phyloP scores from a whole-genome alignment of 2,797 vertebrate species.

The Urophycis tenuis region DNA sequence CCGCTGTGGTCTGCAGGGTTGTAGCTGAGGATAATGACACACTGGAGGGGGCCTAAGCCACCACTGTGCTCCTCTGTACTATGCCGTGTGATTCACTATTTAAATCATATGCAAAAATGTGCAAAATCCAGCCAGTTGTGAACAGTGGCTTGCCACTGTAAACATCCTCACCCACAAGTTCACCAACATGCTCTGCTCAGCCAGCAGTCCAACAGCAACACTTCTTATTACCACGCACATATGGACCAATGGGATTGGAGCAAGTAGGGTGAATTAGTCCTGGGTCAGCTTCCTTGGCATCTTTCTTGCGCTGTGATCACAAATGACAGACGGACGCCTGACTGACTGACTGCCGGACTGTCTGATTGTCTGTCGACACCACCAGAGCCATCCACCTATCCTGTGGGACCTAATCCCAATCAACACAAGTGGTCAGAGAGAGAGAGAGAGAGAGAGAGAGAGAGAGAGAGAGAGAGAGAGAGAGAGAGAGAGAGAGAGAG shows the following conservation, averaged over 20 bases:
- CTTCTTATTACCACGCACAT: constrained; percentile 78
- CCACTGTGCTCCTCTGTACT: constrained; percentile 23
- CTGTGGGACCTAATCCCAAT: constrained; percentile 53
- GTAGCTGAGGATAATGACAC: not conserved
- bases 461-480: not conserved
- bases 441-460: constrained; percentile 9
- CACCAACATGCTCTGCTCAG: constrained; percentile 56
- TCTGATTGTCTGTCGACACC: constrained; percentile 66
- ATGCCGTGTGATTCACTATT: constrained; percentile 48
- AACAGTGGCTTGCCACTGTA: constrained; percentile 65
- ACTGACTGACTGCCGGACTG: constrained; percentile 27
- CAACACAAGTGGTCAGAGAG: constrained; percentile 61
- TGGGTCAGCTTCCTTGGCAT: constrained; percentile 56
- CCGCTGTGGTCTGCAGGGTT: not conserved
- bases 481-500: not conserved
- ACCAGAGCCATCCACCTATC: constrained; percentile 18
- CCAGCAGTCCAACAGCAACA: constrained; percentile 57
- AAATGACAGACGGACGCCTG: constrained; percentile 57
- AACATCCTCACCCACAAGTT: constrained; percentile 59
- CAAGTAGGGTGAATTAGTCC: constrained; percentile 73
- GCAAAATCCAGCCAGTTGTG: constrained; percentile 62
- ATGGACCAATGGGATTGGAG: constrained; percentile 66
- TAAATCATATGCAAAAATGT: constrained; percentile 68
- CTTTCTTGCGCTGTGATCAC: constrained; percentile 68
- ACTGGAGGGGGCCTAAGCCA: not conserved